These are phyloP conservation scores for Hydrotaea cyrtoneurina DNA, from an alignment of 2,888 invertebrate genomes.

Conservation along the genomic window DNA sequence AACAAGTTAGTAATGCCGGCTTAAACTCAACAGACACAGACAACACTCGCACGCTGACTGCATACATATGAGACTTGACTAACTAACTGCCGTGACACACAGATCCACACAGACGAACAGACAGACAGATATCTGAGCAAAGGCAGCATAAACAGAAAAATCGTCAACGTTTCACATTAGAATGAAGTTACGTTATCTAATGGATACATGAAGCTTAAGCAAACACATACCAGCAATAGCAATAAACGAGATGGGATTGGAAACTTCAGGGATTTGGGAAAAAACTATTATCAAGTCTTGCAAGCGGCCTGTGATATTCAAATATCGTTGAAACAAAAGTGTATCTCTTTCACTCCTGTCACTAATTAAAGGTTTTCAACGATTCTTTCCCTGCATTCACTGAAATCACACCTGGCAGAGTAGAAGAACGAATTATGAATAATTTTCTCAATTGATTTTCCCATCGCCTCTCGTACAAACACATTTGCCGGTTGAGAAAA, in stretches of 20 bases:
- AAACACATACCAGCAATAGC: neutral
- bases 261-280: no score
- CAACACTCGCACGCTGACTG: neutral
- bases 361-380: no score
- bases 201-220: slow-evolving; percentile 8
- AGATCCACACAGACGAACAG: neutral
- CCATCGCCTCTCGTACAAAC: neutral
- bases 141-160: neutral
- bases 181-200: slow-evolving; percentile 58
- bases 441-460: no score
- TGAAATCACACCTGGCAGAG: no score
- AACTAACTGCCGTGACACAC: slow-evolving; percentile 25
- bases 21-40: slow-evolving; percentile 12
- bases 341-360: no score
- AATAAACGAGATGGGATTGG: no score
- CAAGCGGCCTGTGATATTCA: no score
- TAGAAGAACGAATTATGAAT: no score
- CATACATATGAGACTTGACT: slow-evolving; percentile 18
- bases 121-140: no score
- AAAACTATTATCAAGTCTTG: no score
- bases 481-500: slow-evolving; percentile 62
- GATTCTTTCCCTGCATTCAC: no score
- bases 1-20: slow-evolving; percentile 58
- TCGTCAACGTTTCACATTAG: slow-evolving; percentile 59
- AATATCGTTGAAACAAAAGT: no score